Base-by-base conservation (phyloP, 2,797 vertebrate genomes). In the Sarcoramphus papa region DNA sequence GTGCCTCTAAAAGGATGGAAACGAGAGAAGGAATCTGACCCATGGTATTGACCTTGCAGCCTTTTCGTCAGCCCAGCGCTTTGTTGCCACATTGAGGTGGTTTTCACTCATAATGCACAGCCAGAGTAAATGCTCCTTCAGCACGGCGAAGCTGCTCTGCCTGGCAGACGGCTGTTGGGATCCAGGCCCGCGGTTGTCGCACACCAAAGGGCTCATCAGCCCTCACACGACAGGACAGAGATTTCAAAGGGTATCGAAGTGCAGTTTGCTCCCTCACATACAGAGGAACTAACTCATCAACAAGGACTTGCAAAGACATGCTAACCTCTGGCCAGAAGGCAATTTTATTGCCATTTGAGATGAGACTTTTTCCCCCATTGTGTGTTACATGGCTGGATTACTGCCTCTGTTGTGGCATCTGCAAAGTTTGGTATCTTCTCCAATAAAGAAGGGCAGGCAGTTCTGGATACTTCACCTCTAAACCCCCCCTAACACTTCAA, bases 131-230 rank as follows among this genome's bases (percentile, higher is more conserved):
- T 4, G 37, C 12, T 60, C 16, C 41, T 35, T 48, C 74, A 31
- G 48, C 0, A 0, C 1, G 1, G 57, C 2, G 6, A 63, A 40
- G 14, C 41, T 45, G 33, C 37, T 23, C 31, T 48, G 35, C 48
- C 41, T 16, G 43, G 27, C 43, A 75, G 76, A 14, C 0, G 2
- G 53, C 45, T 64, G 12, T 10, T 33, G 40, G 62, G 54, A 73
- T 23, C 33, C 67, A 45, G 53, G 24, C 51, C 41, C 4, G 3
- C 0, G 1, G 24, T 10, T 67, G 18, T 41, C 9, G 3, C 41
- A 45, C n/a, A 47, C 33, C 2, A 3, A 45, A 72, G 70, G 73
- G 41, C 50, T 90, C 41, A 31, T 68, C 27, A 31, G 24, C 30
- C 41, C 30, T 67, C 70, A 22, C 23, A 5, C 4, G 3, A 51